Evolutionary conservation across 2,888 invertebrate species (phyloP), one percentile per base, ranked within the genome.

Genomic region (Boloria euphrosyne): DNA sequence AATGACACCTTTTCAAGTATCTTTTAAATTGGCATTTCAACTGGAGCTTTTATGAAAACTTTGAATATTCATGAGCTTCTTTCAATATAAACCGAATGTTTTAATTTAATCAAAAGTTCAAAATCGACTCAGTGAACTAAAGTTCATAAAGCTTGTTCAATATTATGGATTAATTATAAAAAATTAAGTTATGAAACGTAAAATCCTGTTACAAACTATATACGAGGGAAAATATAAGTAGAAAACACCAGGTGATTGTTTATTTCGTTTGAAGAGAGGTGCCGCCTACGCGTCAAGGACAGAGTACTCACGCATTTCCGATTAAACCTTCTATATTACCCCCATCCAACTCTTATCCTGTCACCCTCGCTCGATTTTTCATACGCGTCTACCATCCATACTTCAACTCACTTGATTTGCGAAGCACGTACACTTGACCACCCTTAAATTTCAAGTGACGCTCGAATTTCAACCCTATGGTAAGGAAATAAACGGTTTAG

Each of bases 381-480:
- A 89, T 89, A 87, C 84, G 83, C 84, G 84, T 75, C 83, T 85
- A 82, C 85, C 87, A 85, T 89, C 89, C 85, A 82, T 88, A 87
- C 89, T 89, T 86, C 83, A 88, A 85, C 83, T 80, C 83, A 90
- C 90, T 91, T 90, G 90, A 92, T 92, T 91, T 91, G 86, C 90
- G 78, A 83, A 85, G 90, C 90, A 90, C 90, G 90, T 89, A 84
- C 71, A 43, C 54, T 55, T 57, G 60, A 66, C 76, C 71, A 78
- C 71, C 73, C 74, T 62, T 71, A 75, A 73, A 68, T 72, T 70
- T 63, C 60, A 55, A 62, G 17, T 27, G 38, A 49, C 71, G 61
- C 44, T 72, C 77, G 67, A 83, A 75, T 77, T 75, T 83, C 76
- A 79, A 82, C 89, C 80, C 77, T 88, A 77, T 74, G 51, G 22